phyloP scores from a whole-genome alignment of 2,113 vertebrate species.

The Ammodytes marinus region DNA sequence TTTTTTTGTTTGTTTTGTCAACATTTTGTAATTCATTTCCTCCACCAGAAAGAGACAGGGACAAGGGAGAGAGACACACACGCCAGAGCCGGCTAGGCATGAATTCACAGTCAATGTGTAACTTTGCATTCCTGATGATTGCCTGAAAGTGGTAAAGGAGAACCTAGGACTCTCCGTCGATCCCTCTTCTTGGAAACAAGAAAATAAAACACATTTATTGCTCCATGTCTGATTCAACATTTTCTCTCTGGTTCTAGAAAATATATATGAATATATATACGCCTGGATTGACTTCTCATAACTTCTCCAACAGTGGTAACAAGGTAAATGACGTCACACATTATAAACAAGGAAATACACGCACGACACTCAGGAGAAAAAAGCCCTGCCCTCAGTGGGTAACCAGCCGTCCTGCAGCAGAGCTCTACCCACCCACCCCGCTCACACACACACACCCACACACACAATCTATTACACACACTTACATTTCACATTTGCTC shows the following conservation, averaged over 20 bases:
- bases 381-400: conserved; percentile 78
- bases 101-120: conserved; percentile 74
- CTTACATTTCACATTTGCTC: conserved; percentile 45
- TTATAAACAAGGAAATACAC: conserved; percentile 78
- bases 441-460: conserved; percentile 31
- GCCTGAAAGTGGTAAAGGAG: conserved; percentile 74
- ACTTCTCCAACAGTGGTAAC: conserved; percentile 71
- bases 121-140: conserved; percentile 78
- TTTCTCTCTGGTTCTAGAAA: conserved; percentile 84
- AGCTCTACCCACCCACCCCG: conserved; percentile 76
- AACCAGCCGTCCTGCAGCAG: conserved; percentile 87
- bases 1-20: conserved; percentile 50
- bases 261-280: conserved; percentile 85
- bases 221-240: conserved; percentile 84
- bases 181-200: conserved; percentile 63
- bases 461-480: conserved; percentile 40
- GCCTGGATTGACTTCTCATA: conserved; percentile 64
- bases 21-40: conserved; percentile 36
- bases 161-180: conserved; percentile 57
- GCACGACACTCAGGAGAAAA: conserved; percentile 73
- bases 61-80: conserved; percentile 50
- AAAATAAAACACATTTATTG: conserved; percentile 86
- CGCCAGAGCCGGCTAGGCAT: conserved; percentile 44
- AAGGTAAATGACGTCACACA: conserved; percentile 78
- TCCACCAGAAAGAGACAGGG: conserved; percentile 51